Base-by-base conservation (phyloP, 2,113 vertebrate genomes). In the Propithecus coquereli region DNA sequence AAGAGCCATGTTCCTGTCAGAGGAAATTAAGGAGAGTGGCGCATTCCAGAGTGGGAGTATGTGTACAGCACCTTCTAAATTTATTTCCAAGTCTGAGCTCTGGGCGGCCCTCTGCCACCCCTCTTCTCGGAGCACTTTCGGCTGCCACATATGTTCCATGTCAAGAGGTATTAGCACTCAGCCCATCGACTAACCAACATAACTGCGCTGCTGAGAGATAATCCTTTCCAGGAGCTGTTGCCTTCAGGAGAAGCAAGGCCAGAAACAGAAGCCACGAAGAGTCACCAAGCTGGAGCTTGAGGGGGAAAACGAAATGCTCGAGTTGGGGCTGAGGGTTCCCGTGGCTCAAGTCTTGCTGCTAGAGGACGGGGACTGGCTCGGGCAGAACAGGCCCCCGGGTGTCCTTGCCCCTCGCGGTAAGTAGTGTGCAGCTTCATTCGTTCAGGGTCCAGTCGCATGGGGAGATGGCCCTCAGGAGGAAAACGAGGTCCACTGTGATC, bases 91-190 rank as follows among this genome's bases (percentile, higher is more conserved):
- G 45, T 0, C 13, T 70, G 9, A 32, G 95, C 76, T 63, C 63
- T 3, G 7, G 3, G 52, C 25, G 54, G 90, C 43, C 1, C 22
- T 13, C 32, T 43, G 16, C 71, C 47, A 23, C 57, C 63, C 63
- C 20, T 22, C 70, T 74, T 12, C 50, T 13, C 13, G 0, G 45
- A 92, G 63, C 52, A 57, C 52, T 80, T 54, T 92, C 2, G 1
- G 84, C 47, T 90, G 50, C 65, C 92, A 85, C 97, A 77, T 87
- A 90, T 96, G 94, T 18, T 96, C 85, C 34, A 7, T 6, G 76
- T 95, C 96, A 88, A 59, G 87, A 84, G 70, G 87, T 71, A 85
- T 97, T 82, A 97, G 74, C 59, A 25, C 50, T 43, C 87, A 91
- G 89, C 52, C 82, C 74, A 16, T 14, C 27, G 45, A 89, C 59